phyloP scores from a whole-genome alignment of 2,888 invertebrate species.

The Periphyllus acericola region DNA sequence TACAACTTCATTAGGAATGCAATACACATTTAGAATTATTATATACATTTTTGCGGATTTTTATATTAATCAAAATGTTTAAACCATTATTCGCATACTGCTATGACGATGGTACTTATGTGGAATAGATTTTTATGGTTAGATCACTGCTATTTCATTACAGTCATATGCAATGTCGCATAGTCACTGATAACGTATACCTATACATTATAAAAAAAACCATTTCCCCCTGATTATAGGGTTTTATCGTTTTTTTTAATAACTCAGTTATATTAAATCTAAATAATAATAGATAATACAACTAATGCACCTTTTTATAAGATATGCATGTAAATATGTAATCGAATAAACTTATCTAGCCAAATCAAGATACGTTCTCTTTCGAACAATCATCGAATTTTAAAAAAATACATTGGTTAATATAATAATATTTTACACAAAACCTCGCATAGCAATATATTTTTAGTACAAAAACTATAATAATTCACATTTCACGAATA shows the following conservation, averaged over 20 bases:
- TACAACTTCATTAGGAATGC: not conserved
- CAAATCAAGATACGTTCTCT: no score
- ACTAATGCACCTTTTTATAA: not conserved
- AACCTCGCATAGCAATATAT: no score
- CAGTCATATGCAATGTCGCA: not conserved
- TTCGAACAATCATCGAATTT: no score
- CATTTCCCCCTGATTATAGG: not conserved
- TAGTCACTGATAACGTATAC: not conserved
- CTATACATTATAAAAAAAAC: not conserved
- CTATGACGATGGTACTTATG: not conserved
- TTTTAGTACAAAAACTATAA: no score
- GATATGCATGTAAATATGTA: not conserved
- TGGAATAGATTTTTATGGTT: not conserved
- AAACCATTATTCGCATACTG: not conserved
- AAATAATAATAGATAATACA: not conserved
- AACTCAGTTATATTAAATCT: not conserved
- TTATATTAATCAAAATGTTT: not conserved
- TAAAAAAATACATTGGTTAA: no score
- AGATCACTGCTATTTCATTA: no score
- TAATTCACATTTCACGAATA: no score
- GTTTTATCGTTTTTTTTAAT: not conserved
- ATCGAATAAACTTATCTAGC: no score
- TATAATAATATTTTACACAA: no score
- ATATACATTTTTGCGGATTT: not conserved
- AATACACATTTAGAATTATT: not conserved